Conservation (phyloP, 2,113 vertebrate genomes). For the Ictalurus furcatus region DNA sequence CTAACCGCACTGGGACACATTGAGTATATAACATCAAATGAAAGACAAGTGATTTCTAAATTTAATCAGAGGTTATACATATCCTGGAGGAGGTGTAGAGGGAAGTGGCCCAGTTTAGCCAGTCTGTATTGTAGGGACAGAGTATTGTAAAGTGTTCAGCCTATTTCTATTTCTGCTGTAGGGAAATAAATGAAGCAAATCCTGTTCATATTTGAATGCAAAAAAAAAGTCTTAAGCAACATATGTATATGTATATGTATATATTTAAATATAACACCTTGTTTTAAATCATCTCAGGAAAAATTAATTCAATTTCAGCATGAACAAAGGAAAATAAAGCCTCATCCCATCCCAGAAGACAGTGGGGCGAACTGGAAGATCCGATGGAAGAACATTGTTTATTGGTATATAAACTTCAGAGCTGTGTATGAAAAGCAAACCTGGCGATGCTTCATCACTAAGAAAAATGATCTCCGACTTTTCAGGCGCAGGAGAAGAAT, state of each 20-base stretch:
- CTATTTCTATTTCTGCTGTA: neutral
- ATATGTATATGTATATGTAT: no score
- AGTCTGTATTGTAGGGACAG: neutral
- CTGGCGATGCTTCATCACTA: no score
- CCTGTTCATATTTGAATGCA: neutral
- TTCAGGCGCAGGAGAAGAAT: neutral
- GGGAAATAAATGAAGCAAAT: neutral
- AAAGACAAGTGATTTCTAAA: slow-evolving; percentile 27
- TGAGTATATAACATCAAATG: neutral
- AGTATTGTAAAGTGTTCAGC: neutral
- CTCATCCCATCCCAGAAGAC: neutral
- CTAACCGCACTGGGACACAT: neutral
- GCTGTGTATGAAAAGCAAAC: neutral
- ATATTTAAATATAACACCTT: neutral
- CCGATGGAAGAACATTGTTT: neutral
- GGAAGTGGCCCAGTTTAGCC: slow-evolving; percentile 31
- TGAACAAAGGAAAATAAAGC: slow-evolving; percentile 21
- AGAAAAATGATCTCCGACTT: neutral
- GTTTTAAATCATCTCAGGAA: neutral
- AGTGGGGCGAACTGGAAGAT: neutral
- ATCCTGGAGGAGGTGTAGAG: slow-evolving; percentile 27
- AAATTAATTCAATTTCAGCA: neutral
- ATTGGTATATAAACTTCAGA: slow-evolving; percentile 9
- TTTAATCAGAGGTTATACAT: slow-evolving; percentile 14
- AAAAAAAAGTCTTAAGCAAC: neutral